A percentile compares a stretch with the other conserved stretches of the same genome.
phyloP scores from a whole-genome alignment of 53 echinoderm and acorn worm species.

The Henricia sp. region DNA sequence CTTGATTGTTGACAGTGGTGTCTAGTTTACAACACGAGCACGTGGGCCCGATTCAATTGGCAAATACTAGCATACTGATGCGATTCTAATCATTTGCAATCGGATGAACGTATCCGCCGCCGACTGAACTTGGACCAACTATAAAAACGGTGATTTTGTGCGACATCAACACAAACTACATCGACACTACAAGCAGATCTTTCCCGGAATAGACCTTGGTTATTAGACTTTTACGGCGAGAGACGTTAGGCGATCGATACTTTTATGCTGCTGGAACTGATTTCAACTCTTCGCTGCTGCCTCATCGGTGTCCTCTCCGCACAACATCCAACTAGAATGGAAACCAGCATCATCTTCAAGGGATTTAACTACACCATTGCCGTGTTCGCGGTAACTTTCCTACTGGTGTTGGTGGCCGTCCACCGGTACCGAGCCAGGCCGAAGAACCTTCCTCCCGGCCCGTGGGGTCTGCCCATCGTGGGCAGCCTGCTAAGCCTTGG shows the following conservation, averaged over 20 bases:
- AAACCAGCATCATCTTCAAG: conserved; percentile 20
- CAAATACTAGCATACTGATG: no score
- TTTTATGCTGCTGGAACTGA: conserved; percentile 42
- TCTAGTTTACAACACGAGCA: conserved; percentile 3
- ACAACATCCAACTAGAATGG: conserved; percentile 16
- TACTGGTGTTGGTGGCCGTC: conserved; percentile 67
- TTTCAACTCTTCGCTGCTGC: conserved; percentile 32
- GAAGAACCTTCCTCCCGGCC: conserved; percentile 92
- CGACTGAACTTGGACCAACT: no score
- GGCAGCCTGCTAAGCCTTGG: conserved; percentile 97
- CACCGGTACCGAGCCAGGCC: conserved; percentile 73
- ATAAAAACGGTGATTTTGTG: no score
- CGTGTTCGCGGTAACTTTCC: conserved; percentile 74
- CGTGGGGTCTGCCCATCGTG: conserved; percentile 91
- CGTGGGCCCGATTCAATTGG: conserved; percentile 4
- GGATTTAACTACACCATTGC: conserved; percentile 69
- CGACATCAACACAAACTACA: no score
- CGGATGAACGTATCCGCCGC: no score
- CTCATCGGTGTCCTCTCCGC: conserved; percentile 6
- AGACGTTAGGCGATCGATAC: no score
- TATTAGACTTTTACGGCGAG: neutral
- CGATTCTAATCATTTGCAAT: neutral
- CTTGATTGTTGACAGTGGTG: conserved; percentile 31
- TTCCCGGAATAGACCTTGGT: neutral
- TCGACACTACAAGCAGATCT: no score